Conservation (phyloP, 1,140 invertebrate species). For the Branchinecta lynchi region DNA sequence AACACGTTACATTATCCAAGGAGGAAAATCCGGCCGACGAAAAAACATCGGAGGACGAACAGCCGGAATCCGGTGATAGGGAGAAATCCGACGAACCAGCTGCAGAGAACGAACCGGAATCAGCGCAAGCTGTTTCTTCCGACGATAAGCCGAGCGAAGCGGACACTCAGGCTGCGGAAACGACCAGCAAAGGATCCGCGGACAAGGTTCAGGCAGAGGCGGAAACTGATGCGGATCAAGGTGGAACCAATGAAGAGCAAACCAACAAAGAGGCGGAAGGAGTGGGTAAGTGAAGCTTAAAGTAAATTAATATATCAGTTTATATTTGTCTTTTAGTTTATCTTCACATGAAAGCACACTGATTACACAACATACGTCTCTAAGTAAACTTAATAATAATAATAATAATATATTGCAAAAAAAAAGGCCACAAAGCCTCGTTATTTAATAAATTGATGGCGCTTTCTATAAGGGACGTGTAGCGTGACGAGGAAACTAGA, state of each 20-base stretch:
- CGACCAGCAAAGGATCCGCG: conserved; percentile 13
- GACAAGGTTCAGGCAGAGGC: not conserved
- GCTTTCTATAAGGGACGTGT: too few species aligned
- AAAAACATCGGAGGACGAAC: conserved; percentile 18
- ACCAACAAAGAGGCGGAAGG: conserved; percentile 20
- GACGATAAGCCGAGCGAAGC: conserved; percentile 4
- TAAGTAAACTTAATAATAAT: too few species aligned
- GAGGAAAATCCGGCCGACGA: conserved; percentile 27
- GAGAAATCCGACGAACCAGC: not conserved
- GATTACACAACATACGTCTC: too few species aligned
- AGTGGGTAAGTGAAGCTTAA: not conserved
- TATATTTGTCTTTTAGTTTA: too few species aligned
- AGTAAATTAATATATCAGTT: too few species aligned
- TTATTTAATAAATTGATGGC: too few species aligned
- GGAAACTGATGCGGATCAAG: conserved; percentile 13
- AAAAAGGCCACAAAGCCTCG: too few species aligned
- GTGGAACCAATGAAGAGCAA: conserved; percentile 19
- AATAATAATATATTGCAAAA: too few species aligned
- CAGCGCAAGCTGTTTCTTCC: not conserved
- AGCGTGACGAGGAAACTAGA: too few species aligned
- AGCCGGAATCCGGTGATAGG: not conserved
- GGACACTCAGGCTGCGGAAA: conserved; percentile 13
- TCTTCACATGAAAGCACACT: too few species aligned
- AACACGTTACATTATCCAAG: not conserved
- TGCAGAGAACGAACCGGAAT: not conserved